A percentile compares a stretch with the other conserved stretches of the same genome.
These are phyloP conservation scores for Myripristis jacobus DNA, from an alignment of 2,797 vertebrate species.

Conservation along the genomic window DNA sequence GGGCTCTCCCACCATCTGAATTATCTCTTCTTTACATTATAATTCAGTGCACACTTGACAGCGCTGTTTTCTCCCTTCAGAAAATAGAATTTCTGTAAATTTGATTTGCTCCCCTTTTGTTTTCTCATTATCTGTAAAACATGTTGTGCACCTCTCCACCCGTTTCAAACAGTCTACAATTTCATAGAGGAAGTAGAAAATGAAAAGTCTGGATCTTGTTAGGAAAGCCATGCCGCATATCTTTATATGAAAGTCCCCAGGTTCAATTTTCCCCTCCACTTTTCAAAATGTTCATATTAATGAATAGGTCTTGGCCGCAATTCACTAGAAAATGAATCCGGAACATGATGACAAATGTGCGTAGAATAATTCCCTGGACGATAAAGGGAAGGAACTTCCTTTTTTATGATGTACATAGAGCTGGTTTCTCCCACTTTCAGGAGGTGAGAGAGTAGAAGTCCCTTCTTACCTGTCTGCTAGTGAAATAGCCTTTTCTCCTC, in stretches of 20 bases:
- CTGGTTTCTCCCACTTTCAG: constrained; percentile 3
- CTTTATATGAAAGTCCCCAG: constrained; percentile 37
- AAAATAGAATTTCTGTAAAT: constrained; percentile 78
- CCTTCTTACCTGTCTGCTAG: background rate
- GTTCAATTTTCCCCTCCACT: constrained; percentile 59
- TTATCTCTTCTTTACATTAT: constrained; percentile 62
- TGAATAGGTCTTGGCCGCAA: constrained; percentile 67
- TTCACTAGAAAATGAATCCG: constrained; percentile 72
- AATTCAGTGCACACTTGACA: constrained; percentile 69
- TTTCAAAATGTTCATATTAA: constrained; percentile 69
- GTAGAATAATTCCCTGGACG: constrained; percentile 61
- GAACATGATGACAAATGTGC: constrained; percentile 70
- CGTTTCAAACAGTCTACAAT: constrained; percentile 42
- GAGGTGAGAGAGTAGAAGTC: background rate
- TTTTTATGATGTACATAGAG: constrained; percentile 2
- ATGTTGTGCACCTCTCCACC: constrained; percentile 40
- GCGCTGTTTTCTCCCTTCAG: constrained; percentile 35
- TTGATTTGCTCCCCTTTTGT: constrained; percentile 77
- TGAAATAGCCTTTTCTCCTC: background rate
- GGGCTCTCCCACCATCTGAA: constrained; percentile 44
- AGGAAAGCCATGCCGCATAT: constrained; percentile 40
- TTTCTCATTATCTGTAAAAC: constrained; percentile 76
- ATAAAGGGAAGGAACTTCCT: constrained; percentile 54
- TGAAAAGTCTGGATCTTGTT: constrained; percentile 55
- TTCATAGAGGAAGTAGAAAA: constrained; percentile 56